phyloP scores from a whole-genome alignment of 2,888 invertebrate genomes.

The Cheilosia vulpina region DNA sequence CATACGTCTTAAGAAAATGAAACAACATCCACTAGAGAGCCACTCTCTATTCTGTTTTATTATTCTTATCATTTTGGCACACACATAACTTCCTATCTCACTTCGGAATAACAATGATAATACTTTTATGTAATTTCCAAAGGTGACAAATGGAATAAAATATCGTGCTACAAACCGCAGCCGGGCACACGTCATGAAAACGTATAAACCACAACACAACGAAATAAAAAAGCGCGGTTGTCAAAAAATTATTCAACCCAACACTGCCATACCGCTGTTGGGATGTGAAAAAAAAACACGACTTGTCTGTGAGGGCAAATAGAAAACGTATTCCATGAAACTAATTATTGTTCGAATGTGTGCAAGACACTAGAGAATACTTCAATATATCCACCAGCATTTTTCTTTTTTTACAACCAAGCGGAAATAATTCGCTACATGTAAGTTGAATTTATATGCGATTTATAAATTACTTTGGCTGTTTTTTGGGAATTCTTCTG shows the following conservation, averaged over 20 bases:
- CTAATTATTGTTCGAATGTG: neutral
- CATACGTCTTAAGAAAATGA: neutral
- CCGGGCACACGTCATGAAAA: neutral
- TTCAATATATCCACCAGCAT: neutral
- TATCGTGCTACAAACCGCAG: neutral
- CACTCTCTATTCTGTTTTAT: neutral
- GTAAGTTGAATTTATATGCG: too few relatives aligned
- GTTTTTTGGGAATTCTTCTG: too few relatives aligned
- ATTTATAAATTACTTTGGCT: too few relatives aligned
- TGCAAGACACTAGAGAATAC: neutral
- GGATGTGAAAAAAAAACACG: constrained; percentile 2
- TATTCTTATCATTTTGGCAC: constrained; percentile 9
- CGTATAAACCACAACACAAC: neutral
- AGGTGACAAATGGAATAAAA: constrained; percentile 2
- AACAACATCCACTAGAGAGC: neutral
- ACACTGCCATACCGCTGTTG: neutral
- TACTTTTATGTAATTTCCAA: neutral
- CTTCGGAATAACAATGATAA: too few relatives aligned
- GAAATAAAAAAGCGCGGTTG: constrained; percentile 17
- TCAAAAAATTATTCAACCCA: neutral
- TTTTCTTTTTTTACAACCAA: neutral
- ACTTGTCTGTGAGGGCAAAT: constrained; percentile 22
- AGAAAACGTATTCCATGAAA: constrained; percentile 41
- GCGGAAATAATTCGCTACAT: neutral
- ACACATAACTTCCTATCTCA: neutral